Conservation (phyloP, 2,888 invertebrate genomes). For the Melinaea marsaeus region DNA sequence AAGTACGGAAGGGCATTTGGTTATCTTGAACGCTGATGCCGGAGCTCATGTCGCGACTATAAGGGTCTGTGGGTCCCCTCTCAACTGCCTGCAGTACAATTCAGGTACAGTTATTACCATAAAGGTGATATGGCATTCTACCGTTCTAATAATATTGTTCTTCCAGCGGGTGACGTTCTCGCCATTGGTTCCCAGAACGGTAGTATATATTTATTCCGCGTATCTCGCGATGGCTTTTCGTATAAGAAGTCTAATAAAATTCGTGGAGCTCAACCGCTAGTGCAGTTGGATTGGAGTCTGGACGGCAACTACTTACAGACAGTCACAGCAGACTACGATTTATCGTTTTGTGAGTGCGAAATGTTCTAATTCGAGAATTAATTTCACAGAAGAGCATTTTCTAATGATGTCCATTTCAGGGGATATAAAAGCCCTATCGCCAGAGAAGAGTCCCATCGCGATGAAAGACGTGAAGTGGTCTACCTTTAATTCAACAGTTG, state of each 20-base stretch:
- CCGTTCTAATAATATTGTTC: background rate
- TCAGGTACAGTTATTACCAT: slow-evolving; percentile 78
- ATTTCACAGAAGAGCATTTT: background rate
- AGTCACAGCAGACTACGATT: slow-evolving; percentile 92
- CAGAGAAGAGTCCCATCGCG: slow-evolving; percentile 91
- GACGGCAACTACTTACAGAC: slow-evolving; percentile 93
- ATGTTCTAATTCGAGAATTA: too few species aligned
- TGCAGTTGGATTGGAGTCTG: slow-evolving; percentile 94
- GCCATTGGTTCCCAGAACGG: slow-evolving; percentile 96
- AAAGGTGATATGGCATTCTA: background rate
- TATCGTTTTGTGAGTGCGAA: slow-evolving; percentile 87
- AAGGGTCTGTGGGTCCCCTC: slow-evolving; percentile 90
- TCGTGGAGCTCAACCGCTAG: slow-evolving; percentile 88
- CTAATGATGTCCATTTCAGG: slow-evolving; percentile 71
- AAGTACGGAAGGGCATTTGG: slow-evolving; percentile 91
- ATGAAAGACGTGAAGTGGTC: slow-evolving; percentile 96
- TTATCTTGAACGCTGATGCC: slow-evolving; percentile 90
- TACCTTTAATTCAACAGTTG: slow-evolving; percentile 91
- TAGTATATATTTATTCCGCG: slow-evolving; percentile 83
- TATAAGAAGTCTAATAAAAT: slow-evolving; percentile 94
- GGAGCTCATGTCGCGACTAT: slow-evolving; percentile 91
- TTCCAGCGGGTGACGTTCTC: slow-evolving; percentile 89
- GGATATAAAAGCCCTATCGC: slow-evolving; percentile 92
- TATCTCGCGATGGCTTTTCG: slow-evolving; percentile 92
- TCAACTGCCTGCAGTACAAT: slow-evolving; percentile 92